Conservation (phyloP, 2,113 vertebrate genomes). For the Heterochromis multidens region DNA sequence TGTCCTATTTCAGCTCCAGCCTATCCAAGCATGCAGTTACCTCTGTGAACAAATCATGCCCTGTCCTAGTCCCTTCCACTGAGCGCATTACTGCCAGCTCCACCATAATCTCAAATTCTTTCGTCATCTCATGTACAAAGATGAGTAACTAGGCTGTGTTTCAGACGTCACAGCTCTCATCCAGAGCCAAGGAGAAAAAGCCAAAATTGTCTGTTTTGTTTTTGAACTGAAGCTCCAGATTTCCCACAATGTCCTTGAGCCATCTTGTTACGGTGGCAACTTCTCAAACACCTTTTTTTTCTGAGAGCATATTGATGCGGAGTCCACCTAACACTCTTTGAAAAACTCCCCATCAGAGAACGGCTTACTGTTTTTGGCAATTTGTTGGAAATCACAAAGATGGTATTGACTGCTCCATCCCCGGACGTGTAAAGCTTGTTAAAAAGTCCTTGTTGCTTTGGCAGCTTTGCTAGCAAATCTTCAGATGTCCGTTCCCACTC, state of each 20-base stretch:
- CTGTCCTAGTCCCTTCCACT: neutral
- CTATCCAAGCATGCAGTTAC: neutral
- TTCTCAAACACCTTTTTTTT: accelerated
- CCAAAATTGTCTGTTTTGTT: neutral
- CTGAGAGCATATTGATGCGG: neutral
- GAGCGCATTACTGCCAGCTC: neutral
- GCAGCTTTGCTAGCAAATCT: no score
- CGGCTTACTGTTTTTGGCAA: no score
- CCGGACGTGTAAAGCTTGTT: no score
- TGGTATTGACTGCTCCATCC: no score
- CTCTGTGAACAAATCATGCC: neutral
- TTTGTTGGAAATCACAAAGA: no score
- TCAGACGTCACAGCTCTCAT: neutral
- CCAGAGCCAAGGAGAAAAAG: neutral
- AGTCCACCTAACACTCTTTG: neutral
- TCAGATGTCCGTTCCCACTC: no score
- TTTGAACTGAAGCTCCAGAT: neutral
- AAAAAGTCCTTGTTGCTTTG: no score
- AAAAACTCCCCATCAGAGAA: no score
- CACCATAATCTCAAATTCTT: neutral
- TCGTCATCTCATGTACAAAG: neutral
- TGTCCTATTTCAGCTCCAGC: neutral
- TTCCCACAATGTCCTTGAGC: neutral
- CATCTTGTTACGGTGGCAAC: accelerated
- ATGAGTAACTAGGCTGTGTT: neutral